Evolutionary conservation across 1,140 invertebrate species (phyloP), one percentile per base, ranked within the genome.

Genomic region (Hypothenemus hampei): DNA sequence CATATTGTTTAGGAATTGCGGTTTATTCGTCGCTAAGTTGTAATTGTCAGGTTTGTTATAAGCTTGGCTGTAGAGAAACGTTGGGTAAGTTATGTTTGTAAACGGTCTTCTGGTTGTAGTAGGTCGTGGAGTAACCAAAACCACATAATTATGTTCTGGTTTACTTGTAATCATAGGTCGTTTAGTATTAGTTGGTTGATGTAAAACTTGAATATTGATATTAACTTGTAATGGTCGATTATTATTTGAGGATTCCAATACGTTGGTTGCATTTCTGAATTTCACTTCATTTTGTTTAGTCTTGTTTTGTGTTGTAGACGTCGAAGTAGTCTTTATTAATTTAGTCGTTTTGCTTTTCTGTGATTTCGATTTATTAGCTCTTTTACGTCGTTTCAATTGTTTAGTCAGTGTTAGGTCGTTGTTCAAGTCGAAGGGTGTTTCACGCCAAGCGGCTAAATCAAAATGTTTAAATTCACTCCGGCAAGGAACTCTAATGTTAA

Each of bases 391-490:
- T 16, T 46, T 45, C 55, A 16, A 21, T 20, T 26, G 43, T 36
- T n/a, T 29, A 48, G 13, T 20, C 26, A 19, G 49, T 43, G 44
- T 53, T 37, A 21, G 33, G 49, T 39, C 3, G 55, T 43, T 46
- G 18, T 59, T 41, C 2, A 50, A 31, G 45, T 61, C 45, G 47
- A 58, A 35, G 23, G 46, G 62, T 47, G 73, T 65, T 77, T 79
- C 81, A 18, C 65, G 70, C 82, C 83, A 84, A 4, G 77, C 72
- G 1, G 74, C 72, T 26, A 85, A 63, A 67, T 89, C 82, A 57
- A 88, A 79, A 63, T 84, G 85, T 57, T 85, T 82, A 49, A 89
- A 79, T 4, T 83, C 65, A 61, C 84, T 77, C 1, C 82, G 72
- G 46, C 93, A 84, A 3, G 80, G 78, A 3, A 84, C 69, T 64